A percentile compares a stretch with the other conserved stretches of the same genome.
Conservation (phyloP, 1,140 invertebrate species). For the Lasioglossum albipes region DNA sequence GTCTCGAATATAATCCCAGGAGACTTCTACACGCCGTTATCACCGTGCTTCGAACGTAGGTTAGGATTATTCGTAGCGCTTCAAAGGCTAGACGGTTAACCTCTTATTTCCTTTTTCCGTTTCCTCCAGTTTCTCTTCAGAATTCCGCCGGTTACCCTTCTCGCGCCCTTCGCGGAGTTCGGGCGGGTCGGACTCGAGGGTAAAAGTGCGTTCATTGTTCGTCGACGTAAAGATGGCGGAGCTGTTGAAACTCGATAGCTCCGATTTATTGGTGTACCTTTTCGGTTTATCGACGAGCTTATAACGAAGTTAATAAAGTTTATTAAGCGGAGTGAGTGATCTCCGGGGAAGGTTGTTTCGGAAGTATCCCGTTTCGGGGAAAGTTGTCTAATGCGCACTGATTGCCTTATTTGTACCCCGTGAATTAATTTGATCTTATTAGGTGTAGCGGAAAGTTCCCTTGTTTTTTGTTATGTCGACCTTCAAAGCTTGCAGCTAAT, state of each 20-base stretch:
- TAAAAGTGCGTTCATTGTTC: not conserved
- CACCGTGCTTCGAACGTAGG: not conserved
- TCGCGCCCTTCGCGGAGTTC: not conserved
- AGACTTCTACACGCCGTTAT: constrained; percentile 33
- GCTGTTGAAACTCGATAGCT: not conserved
- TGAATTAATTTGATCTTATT: no score
- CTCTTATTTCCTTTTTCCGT: constrained; percentile 4
- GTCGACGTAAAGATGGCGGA: not conserved
- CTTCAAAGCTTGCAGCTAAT: no score
- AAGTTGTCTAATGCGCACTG: no score
- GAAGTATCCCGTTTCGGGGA: no score
- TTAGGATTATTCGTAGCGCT: constrained; percentile 6
- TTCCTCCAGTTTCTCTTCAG: constrained; percentile 21
- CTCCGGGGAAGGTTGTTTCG: no score
- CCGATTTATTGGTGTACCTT: not conserved
- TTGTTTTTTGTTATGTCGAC: no score
- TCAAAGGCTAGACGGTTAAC: constrained; percentile 15
- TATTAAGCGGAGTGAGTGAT: no score
- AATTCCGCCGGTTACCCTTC: constrained; percentile 26
- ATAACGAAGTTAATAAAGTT: not conserved
- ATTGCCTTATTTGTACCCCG: not conserved
- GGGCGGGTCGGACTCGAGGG: not conserved
- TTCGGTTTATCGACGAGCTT: not conserved
- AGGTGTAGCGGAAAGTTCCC: no score
- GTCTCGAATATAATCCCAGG: constrained; percentile 37